phyloP scores from a whole-genome alignment of 2,797 vertebrate genomes.

The Pygocentrus nattereri region DNA sequence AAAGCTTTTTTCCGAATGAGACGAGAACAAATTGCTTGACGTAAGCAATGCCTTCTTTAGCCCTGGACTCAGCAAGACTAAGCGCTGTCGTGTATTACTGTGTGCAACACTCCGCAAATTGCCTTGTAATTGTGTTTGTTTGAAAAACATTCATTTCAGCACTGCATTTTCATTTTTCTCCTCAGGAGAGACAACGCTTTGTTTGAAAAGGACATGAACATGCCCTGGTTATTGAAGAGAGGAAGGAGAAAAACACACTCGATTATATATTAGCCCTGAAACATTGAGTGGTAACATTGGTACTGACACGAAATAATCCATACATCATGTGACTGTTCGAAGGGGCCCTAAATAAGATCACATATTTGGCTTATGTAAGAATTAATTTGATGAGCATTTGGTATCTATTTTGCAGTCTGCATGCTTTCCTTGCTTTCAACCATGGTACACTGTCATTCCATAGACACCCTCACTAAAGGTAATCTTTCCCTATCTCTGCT shows the following conservation, averaged over 20 bases:
- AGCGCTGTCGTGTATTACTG: constrained; percentile 71
- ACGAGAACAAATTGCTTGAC: constrained; percentile 60
- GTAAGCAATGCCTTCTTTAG: constrained; percentile 53
- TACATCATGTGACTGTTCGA: not conserved
- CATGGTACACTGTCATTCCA: constrained; percentile 39
- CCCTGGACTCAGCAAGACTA: constrained; percentile 61
- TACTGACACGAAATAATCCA: constrained; percentile 38
- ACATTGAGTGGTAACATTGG: constrained; percentile 62
- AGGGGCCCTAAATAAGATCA: not conserved
- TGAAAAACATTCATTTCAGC: constrained; percentile 72
- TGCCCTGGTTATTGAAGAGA: constrained; percentile 65
- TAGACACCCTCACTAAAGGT: constrained; percentile 8
- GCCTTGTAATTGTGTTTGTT: constrained; percentile 74
- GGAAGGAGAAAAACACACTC: constrained; percentile 58
- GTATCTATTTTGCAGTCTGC: not conserved
- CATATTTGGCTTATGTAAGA: not conserved
- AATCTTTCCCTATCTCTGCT: constrained; percentile 60
- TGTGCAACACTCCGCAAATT: constrained; percentile 74
- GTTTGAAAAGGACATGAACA: constrained; percentile 60
- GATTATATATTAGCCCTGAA: constrained; percentile 52
- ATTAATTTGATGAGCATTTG: not conserved
- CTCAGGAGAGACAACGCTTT: constrained; percentile 52
- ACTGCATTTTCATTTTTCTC: constrained; percentile 62
- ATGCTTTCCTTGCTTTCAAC: not conserved
- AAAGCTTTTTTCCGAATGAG: constrained; percentile 74